Evolutionary conservation across 1,140 invertebrate genomes (phyloP), one percentile per base, ranked within the genome.

Genomic region (Ephestia elutella): DNA sequence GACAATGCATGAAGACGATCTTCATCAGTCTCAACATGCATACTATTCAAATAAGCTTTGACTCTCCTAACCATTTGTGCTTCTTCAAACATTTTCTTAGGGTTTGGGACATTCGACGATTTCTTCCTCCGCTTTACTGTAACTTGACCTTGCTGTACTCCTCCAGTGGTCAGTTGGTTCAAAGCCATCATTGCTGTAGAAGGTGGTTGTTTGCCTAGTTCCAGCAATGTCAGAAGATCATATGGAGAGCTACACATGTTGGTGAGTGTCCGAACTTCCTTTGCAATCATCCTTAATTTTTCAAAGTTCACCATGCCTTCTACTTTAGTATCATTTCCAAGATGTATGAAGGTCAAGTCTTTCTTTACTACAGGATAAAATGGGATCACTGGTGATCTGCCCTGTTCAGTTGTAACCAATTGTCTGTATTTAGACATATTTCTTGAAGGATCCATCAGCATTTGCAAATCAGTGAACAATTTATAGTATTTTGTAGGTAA

Each of bases 341-440:
- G 90, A 89, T 99, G 96, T 66, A 99, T 98, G 78, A 99, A 99
- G 17, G 97, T 99, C 59, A 99, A 89, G 90, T 99, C 99, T 90
- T 99, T 99, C 74, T 96, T 97, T 0, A 98, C 96, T 17, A 98
- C 95, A 8, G 97, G 96, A 90, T 97, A 98, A 85, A 98, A 98
- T 65, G 98, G 98, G 85, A 99, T 98, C 71, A 97, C 96, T 48
- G 97, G 97, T 63, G 97, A 96, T 85, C 97, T 95, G 38, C 94
- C 94, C 86, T 96, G 93, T 79, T 97, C 96, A 60, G 92, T 94
- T 68, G 93, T 95, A 11, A 99, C 93, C 51, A 99, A 90, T 83
- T 98, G 98, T 65, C 98, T 90, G 85, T 99, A 99, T 88, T 98
- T 98, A 73, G 96, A 97, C 98, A 99, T 99, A 78, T 99, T 99